A percentile compares a stretch with the other conserved stretches of the same genome.
Conservation (phyloP, 2,113 vertebrate species). For the Procavia capensis region DNA sequence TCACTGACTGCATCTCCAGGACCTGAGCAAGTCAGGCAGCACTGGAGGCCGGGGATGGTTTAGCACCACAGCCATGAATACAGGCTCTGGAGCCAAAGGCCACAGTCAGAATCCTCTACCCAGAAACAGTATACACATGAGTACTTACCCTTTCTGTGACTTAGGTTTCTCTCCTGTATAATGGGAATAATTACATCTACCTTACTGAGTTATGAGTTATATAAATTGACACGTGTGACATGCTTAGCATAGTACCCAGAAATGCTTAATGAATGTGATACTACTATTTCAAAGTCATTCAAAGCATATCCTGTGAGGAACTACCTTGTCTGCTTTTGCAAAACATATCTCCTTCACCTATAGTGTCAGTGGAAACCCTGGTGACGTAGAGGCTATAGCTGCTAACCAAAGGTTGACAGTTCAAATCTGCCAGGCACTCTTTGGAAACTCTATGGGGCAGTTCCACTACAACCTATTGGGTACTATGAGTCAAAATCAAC, state of each 20-base stretch:
- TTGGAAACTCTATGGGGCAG: too few species aligned
- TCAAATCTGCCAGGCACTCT: too few species aligned
- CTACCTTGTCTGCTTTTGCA: not conserved
- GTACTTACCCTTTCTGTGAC: not conserved
- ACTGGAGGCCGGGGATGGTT: not conserved
- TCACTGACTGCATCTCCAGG: not conserved
- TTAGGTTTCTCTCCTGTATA: not conserved
- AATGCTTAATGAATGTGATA: not conserved
- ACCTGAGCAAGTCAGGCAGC: not conserved
- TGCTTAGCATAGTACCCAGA: not conserved
- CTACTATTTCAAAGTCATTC: slow-evolving; percentile 5
- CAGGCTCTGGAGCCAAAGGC: not conserved
- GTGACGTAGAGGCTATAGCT: too few species aligned
- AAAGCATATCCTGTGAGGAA: not conserved
- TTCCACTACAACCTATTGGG: too few species aligned
- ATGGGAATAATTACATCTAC: not conserved
- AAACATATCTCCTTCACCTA: not conserved
- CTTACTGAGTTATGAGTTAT: not conserved
- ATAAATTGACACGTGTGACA: not conserved
- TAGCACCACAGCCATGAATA: not conserved
- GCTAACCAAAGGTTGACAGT: too few species aligned
- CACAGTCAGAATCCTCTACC: not conserved
- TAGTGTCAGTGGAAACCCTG: too few species aligned
- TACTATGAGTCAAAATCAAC: too few species aligned
- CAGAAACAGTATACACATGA: rapidly evolving